phyloP scores from a whole-genome alignment of 2,888 invertebrate genomes.

The Drosophila mettleri region DNA sequence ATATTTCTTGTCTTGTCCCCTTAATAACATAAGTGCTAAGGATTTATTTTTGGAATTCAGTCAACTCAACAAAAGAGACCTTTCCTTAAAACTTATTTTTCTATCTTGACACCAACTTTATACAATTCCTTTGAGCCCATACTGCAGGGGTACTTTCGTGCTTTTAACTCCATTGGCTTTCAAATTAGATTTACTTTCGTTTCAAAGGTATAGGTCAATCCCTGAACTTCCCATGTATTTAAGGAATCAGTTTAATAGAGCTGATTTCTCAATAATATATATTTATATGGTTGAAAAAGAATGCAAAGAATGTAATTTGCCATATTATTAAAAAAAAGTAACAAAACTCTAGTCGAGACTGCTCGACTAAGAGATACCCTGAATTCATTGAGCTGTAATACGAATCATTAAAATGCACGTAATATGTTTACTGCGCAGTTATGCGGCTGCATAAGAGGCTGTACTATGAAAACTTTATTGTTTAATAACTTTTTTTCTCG shows the following conservation, averaged over 20 bases:
- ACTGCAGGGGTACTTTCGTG: slow-evolving; percentile 23
- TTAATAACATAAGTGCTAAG: not conserved
- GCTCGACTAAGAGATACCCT: too few species aligned
- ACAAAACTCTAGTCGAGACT: too few species aligned
- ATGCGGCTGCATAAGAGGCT: too few species aligned
- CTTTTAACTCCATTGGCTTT: slow-evolving; percentile 30
- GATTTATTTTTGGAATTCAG: not conserved
- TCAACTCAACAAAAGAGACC: slow-evolving; percentile 1
- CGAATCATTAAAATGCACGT: too few species aligned
- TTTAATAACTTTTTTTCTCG: too few species aligned
- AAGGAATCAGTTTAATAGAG: not conserved
- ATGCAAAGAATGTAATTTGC: too few species aligned
- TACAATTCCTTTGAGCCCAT: not conserved
- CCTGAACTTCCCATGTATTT: slow-evolving; percentile 4
- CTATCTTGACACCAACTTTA: not conserved
- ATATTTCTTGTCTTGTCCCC: not conserved
- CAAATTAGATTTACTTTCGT: slow-evolving; percentile 39
- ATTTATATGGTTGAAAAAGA: not conserved
- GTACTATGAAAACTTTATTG: too few species aligned
- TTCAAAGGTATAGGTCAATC: slow-evolving; percentile 23
- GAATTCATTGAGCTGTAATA: too few species aligned
- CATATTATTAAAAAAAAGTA: too few species aligned
- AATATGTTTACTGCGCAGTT: too few species aligned
- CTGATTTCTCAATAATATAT: slow-evolving; percentile 1
- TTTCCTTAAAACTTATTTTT: not conserved